phyloP scores from a whole-genome alignment of 1,140 invertebrate genomes.

The Sipha flava region DNA sequence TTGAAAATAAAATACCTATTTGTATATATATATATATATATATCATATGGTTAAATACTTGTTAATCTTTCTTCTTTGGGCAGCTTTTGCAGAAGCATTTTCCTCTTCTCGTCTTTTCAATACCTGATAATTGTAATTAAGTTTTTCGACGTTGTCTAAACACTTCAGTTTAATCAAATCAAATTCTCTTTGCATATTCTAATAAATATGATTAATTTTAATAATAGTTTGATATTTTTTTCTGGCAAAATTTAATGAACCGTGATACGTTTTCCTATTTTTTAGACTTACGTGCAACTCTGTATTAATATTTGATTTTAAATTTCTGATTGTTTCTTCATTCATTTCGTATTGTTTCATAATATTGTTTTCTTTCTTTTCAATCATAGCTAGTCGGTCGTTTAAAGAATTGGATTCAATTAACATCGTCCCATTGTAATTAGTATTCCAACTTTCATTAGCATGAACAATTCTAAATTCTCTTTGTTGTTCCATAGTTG shows the following conservation, averaged over 20 bases:
- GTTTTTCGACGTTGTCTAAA: constrained; percentile 48
- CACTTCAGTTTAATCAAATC: constrained; percentile 47
- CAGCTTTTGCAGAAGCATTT: constrained; percentile 46
- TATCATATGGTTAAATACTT: constrained; percentile 23
- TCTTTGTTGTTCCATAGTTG: background rate
- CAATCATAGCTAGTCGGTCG: background rate
- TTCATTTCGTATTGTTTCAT: constrained; percentile 7
- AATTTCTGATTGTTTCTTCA: constrained; percentile 13
- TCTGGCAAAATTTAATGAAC: no score
- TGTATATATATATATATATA: background rate
- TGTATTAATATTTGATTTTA: background rate
- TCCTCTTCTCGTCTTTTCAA: constrained; percentile 49
- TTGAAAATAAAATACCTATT: background rate
- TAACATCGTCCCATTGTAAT: background rate
- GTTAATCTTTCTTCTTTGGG: constrained; percentile 48
- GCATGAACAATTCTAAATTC: background rate
- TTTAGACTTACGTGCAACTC: background rate
- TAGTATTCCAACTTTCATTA: background rate
- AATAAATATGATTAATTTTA: background rate
- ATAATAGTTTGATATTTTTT: no score
- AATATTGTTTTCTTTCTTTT: constrained; percentile 28
- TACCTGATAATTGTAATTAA: constrained; percentile 50
- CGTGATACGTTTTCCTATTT: no score
- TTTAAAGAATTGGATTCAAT: background rate
- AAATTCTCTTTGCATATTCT: constrained; percentile 46